Conservation (phyloP, 2,888 invertebrate genomes). For the Cerastis rubricosa region DNA sequence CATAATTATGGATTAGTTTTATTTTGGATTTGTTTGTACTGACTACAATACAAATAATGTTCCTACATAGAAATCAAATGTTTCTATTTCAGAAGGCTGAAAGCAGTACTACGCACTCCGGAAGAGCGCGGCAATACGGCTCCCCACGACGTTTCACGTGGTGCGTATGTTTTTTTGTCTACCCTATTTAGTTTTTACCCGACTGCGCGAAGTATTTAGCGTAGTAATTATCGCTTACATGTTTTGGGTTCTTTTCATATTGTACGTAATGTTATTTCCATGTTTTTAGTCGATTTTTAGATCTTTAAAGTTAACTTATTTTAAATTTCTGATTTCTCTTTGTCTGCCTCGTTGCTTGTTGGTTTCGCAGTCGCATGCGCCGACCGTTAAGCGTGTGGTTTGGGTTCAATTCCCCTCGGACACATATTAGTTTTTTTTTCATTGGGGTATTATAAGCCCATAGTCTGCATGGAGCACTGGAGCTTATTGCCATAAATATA, state of each 20-base stretch:
- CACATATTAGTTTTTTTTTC: not conserved
- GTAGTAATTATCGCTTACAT: not conserved
- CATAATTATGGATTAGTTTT: no score
- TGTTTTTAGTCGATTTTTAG: not conserved
- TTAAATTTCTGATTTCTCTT: not conserved
- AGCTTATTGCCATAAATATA: not conserved
- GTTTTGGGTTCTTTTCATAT: not conserved
- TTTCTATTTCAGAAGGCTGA: slow-evolving; percentile 40
- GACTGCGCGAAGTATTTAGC: not conserved
- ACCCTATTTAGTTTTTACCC: not conserved
- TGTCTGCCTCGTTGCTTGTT: not conserved
- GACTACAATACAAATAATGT: not conserved
- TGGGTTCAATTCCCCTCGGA: not conserved
- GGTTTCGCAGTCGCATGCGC: not conserved
- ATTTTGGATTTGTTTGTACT: not conserved
- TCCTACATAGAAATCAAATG: not conserved
- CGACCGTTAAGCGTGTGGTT: not conserved
- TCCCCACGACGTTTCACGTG: not conserved
- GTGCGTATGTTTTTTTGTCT: not conserved
- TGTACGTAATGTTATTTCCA: not conserved
- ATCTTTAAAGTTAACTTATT: not conserved
- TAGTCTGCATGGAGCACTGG: no score
- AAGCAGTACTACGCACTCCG: not conserved
- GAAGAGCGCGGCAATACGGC: not conserved
- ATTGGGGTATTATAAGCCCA: not conserved